Conservation (phyloP, 1,140 invertebrate genomes). For the Mamestra configurata region DNA sequence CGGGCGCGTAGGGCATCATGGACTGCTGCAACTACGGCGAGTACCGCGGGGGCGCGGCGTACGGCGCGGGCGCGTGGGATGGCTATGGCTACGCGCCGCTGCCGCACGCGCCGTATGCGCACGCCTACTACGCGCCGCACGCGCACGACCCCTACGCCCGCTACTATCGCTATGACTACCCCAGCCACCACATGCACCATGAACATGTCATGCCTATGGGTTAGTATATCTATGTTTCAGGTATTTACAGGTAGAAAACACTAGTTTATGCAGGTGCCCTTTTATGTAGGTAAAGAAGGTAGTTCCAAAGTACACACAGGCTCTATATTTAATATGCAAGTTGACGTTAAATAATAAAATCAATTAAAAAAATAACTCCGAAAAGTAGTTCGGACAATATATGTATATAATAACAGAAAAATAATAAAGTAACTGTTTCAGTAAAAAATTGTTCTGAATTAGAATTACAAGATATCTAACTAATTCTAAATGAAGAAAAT, state of each 20-base stretch:
- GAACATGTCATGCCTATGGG: conserved; percentile 83
- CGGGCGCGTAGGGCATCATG: conserved; percentile 79
- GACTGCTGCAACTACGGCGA: conserved; percentile 85
- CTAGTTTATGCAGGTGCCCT: not conserved
- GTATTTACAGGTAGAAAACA: conserved; percentile 18
- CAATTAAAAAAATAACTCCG: no score
- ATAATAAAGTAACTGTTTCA: no score
- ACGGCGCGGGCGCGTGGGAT: conserved; percentile 75
- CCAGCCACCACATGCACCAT: conserved; percentile 75
- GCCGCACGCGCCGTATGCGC: conserved; percentile 79
- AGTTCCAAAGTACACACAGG: not conserved
- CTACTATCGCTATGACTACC: conserved; percentile 84
- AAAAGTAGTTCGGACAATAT: no score
- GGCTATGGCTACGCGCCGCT: conserved; percentile 77
- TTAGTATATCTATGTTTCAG: conserved; percentile 66
- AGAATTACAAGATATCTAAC: no score
- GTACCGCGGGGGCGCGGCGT: conserved; percentile 73
- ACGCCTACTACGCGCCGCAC: conserved; percentile 76
- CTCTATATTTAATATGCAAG: not conserved
- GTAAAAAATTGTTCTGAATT: no score
- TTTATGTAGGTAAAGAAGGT: not conserved
- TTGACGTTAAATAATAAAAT: no score
- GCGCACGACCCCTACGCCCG: conserved; percentile 81
- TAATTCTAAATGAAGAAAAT: no score
- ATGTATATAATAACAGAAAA: no score